phyloP scores from a whole-genome alignment of 2,888 invertebrate genomes.

The Epinotia bilunana region DNA sequence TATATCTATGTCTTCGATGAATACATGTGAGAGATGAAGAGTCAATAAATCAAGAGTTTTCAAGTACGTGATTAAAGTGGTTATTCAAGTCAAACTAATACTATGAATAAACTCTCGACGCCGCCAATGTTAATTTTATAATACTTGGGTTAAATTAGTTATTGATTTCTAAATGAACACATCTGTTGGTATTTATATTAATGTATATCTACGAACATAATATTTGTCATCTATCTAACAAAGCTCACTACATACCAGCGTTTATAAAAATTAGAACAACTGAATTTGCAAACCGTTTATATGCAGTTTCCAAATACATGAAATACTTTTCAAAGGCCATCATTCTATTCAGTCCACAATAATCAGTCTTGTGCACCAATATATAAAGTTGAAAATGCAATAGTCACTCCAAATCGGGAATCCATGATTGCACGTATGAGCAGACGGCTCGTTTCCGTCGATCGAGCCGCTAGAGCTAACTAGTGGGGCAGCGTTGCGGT shows the following conservation, averaged over 20 bases:
- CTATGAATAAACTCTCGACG: no score
- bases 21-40: no score
- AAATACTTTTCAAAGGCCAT: background rate
- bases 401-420: slow-evolving; percentile 7
- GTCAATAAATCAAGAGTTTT: no score
- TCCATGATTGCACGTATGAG: slow-evolving; percentile 7
- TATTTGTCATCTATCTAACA: background rate
- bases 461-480: background rate
- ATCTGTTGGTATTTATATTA: no score
- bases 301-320: background rate
- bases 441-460: slow-evolving; percentile 1
- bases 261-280: background rate
- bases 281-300: background rate
- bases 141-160: no score
- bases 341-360: background rate
- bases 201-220: no score
- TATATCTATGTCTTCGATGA: no score
- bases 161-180: no score
- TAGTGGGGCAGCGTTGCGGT: slow-evolving; percentile 14
- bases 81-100: no score
- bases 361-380: background rate
- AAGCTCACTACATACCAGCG: background rate
- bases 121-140: no score
- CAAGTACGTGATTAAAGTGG: no score
- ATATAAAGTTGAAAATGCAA: background rate